Evolutionary conservation across 2,888 invertebrate genomes (phyloP), one percentile per base, ranked within the genome.

Genomic region (Brachyptera putata): DNA sequence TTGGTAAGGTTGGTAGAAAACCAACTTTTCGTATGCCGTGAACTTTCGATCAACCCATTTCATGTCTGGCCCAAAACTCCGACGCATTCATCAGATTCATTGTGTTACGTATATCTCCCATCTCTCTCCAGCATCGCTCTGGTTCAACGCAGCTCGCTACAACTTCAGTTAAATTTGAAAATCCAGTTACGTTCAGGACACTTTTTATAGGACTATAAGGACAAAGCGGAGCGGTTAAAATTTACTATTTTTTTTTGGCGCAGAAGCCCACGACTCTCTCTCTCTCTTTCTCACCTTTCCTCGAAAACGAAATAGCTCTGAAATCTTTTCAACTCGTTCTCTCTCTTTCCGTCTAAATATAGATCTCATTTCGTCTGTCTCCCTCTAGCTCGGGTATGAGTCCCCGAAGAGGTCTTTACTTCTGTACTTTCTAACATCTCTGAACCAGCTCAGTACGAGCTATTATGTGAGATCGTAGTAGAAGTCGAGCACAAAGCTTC

Each of bases 351-450:
- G 24, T 50, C 49, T 50, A 26, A 50, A 50, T 50, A 26, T 26
- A 50, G 49, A 14, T 26, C 4, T 41, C 41, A 41, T 41, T 41
- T 16, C 41, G 18, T 16, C 41, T 7, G 4, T 50, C 49, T 50
- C 49, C n/a, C 49, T 50, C 30, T 49, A 16, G 49, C 49, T 14
- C 5, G 26, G 26, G 16, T 11, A 50, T 14, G 49, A 26, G 26
- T 50, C 49, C 49, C 49, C 30, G 16, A 50, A 50, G 49, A 50
- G 49, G 49, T 30, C 30, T 50, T 50, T 50, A 50, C 49, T 50
- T 16, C 26, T 11, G 49, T 50, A 14, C n/a, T 25, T 11, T n/a
- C 49, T 18, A 26, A 30, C 49, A 14, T 50, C 30, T 26, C 49
- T 50, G 14, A 25, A 25, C 49, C 49, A 5, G 26, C 49, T 16